These are phyloP conservation scores for Oreochromis aureus DNA, from an alignment of 2,113 vertebrate genomes.

Conservation along the genomic window DNA sequence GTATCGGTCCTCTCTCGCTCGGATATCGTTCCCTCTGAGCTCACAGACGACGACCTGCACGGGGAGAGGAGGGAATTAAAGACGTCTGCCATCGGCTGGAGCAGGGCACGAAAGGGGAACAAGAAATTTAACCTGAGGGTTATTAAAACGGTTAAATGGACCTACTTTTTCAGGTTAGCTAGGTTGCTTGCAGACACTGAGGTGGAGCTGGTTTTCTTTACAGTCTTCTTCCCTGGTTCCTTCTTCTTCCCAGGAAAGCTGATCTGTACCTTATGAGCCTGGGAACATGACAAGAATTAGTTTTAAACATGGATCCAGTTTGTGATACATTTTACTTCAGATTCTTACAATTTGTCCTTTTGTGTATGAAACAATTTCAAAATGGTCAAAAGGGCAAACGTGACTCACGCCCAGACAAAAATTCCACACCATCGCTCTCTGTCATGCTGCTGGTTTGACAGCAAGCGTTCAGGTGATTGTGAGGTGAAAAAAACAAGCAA, in stretches of 20 bases:
- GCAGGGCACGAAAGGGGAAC: not conserved
- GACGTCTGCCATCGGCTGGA: not conserved
- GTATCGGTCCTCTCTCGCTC: not conserved
- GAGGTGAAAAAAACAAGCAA: not conserved
- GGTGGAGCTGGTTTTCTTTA: slow-evolving; percentile 10
- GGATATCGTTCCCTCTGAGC: slow-evolving; percentile 11
- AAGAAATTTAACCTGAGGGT: not conserved
- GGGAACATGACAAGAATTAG: not conserved
- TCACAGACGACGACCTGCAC: slow-evolving; percentile 38
- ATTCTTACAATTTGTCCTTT: not conserved
- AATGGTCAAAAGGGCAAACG: not conserved
- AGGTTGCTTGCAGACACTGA: slow-evolving; percentile 21
- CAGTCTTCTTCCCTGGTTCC: slow-evolving; percentile 16
- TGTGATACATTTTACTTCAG: not conserved
- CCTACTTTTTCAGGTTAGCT: slow-evolving; percentile 54
- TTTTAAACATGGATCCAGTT: not conserved
- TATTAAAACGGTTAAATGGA: not conserved
- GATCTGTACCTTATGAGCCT: slow-evolving; percentile 68
- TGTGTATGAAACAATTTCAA: not conserved
- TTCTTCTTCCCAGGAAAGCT: slow-evolving; percentile 66
- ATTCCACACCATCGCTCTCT: too few species aligned
- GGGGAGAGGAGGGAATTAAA: not conserved
- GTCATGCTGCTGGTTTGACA: not conserved
- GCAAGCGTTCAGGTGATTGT: not conserved
- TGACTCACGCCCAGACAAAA: not conserved